Evolutionary conservation across 2,888 invertebrate species (phyloP).

Genomic region (Andrena praecox): DNA sequence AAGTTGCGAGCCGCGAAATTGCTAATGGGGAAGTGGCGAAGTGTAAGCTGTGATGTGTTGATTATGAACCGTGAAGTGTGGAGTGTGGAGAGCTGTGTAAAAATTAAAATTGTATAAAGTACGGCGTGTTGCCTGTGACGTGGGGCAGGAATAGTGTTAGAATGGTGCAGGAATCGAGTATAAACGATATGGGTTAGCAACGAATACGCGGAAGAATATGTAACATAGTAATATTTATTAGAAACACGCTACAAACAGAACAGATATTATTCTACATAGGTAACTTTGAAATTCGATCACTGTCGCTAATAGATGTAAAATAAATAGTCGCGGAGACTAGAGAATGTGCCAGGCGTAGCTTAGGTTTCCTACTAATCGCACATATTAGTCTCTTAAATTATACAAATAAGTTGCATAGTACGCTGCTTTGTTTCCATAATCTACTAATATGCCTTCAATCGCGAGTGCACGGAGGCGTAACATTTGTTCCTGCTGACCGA

Average conservation of each 20-base stretch:
- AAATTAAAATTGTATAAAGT: too few species aligned
- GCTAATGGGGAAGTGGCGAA: too few species aligned
- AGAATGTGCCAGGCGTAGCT: background rate
- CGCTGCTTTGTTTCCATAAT: background rate
- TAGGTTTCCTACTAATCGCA: conserved; percentile 4
- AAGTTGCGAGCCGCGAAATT: too few species aligned
- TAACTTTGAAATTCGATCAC: conserved; percentile 13
- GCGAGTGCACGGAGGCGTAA: background rate
- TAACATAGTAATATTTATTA: conserved; percentile 36
- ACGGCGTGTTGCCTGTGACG: too few species aligned
- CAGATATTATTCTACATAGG: background rate
- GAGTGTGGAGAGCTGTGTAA: too few species aligned
- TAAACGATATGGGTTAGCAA: too few species aligned
- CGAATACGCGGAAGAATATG: background rate
- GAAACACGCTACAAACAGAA: conserved; percentile 36
- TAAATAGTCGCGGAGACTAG: background rate
- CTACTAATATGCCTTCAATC: background rate
- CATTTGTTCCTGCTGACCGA: conserved; percentile 16
- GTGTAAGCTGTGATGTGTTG: too few species aligned
- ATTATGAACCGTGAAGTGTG: too few species aligned
- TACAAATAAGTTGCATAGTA: background rate
- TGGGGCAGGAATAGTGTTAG: too few species aligned
- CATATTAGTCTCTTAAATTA: background rate
- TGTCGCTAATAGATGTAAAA: conserved; percentile 13
- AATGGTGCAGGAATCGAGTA: too few species aligned